Percentiles rank a stretch among this genome's conserved stretches.
These are phyloP conservation scores for Meleagris gallopavo DNA, from an alignment of 2,113 vertebrate genomes.

Conservation along the genomic window DNA sequence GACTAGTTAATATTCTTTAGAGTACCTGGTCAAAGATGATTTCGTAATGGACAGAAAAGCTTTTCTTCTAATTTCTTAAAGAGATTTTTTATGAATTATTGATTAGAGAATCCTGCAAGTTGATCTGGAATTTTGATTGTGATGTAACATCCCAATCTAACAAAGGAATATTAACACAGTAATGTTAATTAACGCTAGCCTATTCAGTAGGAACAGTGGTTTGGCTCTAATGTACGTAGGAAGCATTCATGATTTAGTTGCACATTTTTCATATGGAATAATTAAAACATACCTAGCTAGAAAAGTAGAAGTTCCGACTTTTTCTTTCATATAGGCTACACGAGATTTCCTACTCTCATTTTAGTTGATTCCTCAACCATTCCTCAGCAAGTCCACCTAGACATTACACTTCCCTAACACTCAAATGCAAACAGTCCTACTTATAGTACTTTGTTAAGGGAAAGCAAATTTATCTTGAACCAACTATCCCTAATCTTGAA, in stretches of 20 bases:
- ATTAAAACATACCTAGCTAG: background rate
- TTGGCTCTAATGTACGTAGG: background rate
- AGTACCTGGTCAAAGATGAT: too few relatives aligned
- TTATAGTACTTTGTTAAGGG: background rate
- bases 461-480: background rate
- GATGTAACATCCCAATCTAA: background rate
- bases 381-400: background rate
- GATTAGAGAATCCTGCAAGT: background rate
- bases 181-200: background rate
- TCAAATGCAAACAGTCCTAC: background rate
- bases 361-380: background rate
- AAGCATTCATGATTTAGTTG: background rate
- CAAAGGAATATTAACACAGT: background rate
- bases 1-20: background rate
- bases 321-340: background rate
- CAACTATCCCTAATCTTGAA: background rate
- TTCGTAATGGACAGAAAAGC: background rate
- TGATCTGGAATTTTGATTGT: slow-evolving; percentile 10
- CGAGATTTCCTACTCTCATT: background rate
- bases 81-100: background rate
- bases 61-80: background rate
- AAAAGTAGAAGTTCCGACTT: background rate
- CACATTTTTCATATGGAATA: background rate
- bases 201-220: background rate
- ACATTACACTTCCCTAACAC: background rate